Conservation (phyloP, 2,888 invertebrate genomes). For the Tetramorium bicarinatum region DNA sequence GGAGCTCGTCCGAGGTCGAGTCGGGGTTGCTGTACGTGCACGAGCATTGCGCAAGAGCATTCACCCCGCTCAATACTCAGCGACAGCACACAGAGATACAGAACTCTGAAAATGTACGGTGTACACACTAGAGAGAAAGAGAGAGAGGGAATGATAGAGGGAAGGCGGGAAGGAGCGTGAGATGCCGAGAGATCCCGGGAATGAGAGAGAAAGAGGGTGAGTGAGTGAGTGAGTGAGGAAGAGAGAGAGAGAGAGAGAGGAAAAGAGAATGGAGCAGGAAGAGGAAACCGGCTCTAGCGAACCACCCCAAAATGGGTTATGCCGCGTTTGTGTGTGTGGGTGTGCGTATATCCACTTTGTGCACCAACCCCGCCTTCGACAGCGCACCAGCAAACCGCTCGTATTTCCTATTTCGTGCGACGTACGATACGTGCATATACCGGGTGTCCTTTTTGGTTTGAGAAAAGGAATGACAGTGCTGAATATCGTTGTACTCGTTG, state of each 20-base stretch:
- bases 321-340: constrained; percentile 23
- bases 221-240: too few relatives aligned
- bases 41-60: constrained; percentile 85
- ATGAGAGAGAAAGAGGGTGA: neutral
- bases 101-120: constrained; percentile 49
- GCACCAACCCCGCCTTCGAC: constrained; percentile 74
- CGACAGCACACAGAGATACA: constrained; percentile 66
- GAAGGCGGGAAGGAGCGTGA: constrained; percentile 11
- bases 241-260: constrained; percentile 41
- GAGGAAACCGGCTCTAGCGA: constrained; percentile 67
- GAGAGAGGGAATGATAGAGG: neutral
- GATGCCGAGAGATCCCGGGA: constrained; percentile 10
- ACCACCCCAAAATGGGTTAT: constrained; percentile 80
- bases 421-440: neutral
- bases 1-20: constrained; percentile 69
- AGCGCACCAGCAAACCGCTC: constrained; percentile 57
- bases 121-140: constrained; percentile 5
- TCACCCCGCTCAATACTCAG: constrained; percentile 85
- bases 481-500: neutral
- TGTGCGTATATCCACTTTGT: constrained; percentile 66
- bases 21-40: constrained; percentile 79
- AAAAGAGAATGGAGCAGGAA: constrained; percentile 47
- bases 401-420: constrained; percentile 37
- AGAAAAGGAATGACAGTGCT: neutral
- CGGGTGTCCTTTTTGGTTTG: constrained; percentile 6